Evolutionary conservation across 2,888 invertebrate species (phyloP), one percentile per base, ranked within the genome.

Genomic region (Coenonympha arcania): DNA sequence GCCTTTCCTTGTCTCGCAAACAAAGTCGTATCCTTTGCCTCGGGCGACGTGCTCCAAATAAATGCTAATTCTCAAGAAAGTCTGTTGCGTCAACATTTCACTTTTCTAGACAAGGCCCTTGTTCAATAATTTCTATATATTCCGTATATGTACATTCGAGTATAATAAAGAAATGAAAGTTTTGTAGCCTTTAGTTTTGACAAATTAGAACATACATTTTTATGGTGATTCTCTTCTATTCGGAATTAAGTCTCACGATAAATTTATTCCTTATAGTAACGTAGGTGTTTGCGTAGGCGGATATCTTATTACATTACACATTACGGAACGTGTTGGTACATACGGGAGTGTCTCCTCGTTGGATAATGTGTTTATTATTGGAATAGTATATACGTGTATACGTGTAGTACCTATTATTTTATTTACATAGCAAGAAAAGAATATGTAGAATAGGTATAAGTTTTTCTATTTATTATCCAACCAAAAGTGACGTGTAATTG

Each of bases 1-100:
- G 54, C 44, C 37, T 56, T 58, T 56, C 44, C 50, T 54, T 54
- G 52, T 58, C 36, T 22, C 16, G 41, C 41, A 49, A 56, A 54
- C 37, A 52, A 28, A 9, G 13, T 24, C 26, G 20, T 37, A 42
- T 30, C 33, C 40, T 34, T 44, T 16, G 33, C 26, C 34, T 11
- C 31, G 9, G 11, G 24, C 30, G 24, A 28, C 9, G 3, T n/a
- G 44, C 16, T 44, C 33, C 13, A 44, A 44, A 33, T 22, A 44
- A 43, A 43, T 43, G 44, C 31, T 34, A 34, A 44, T 44, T 44
- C 44, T 22, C 16, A 44, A 24, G 42, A 43, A 43, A 43, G 33
- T 42, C 11, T 19, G 11, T 44, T 44, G 34, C 44, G 24, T 22
- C 22, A 24, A 24, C n/a, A 34, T n/a, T 16, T 22, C n/a, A 16